Base-by-base conservation (phyloP, 2,888 invertebrate species). In the Protonemura montana region DNA sequence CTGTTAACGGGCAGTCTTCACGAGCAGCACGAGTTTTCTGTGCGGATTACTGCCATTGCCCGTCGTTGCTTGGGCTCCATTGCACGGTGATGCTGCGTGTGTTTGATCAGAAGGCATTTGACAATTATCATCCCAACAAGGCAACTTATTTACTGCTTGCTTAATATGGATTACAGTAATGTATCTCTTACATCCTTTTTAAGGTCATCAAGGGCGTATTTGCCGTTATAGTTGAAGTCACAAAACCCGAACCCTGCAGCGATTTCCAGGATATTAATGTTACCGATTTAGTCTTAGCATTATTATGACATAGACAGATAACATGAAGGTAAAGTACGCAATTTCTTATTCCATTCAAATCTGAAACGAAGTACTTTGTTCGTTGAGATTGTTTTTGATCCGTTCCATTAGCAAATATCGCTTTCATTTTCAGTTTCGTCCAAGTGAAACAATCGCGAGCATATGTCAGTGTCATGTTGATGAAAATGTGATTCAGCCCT, bases 401-500 rank as follows among this genome's bases (percentile, higher is more conserved):
- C 59, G 59, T 59, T 59, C 59, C 59, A 59, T 59, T 59, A 59
- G 59, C 13, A 21, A 21, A 21, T 35, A 6, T 35, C 35, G 35
- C 35, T 1, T 21, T 10, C 21, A 21, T 21, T 59, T 21, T 59
- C 59, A 3, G 59, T 59, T 59, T 59, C 59, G 21, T 59, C 3
- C 35, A 3, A 21, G 59, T 59, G 13, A 59, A 59, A 59, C 59
- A 59, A 59, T 59, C 21, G 59, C 3, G 59, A 21, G 13, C 59
- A 59, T 59, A 59, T 59, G 59, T 59, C 59, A 59, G 59, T 59
- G 59, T 59, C 59, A 59, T 59, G 59, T 59, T 59, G 16, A 59
- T 59, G 59, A 59, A 59, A 59, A 59, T 59, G 59, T 59, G 59
- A 59, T 59, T 59, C 59, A 59, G 59, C 35, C 35, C 35, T 3